Conservation (phyloP, 92 coral and sea anemone species). For the Zoanthus solanderi region DNA sequence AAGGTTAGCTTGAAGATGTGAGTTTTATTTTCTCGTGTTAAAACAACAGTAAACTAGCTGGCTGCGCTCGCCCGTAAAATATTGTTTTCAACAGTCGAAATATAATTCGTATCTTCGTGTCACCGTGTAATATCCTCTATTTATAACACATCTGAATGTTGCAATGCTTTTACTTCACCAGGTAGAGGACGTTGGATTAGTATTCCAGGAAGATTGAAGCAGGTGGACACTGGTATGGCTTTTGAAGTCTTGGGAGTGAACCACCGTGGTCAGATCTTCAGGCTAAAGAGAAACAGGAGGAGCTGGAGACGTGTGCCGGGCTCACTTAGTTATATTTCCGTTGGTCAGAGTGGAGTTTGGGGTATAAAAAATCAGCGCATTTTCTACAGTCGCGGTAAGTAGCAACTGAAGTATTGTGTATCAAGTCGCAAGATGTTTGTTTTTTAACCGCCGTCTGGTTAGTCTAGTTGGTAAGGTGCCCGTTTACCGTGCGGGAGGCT, state of each 20-base stretch:
- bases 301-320: slow-evolving; percentile 23
- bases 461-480: neutral
- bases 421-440: too few species aligned
- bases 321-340: slow-evolving; percentile 23
- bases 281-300: slow-evolving; percentile 36
- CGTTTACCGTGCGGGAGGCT: too few species aligned
- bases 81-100: too few species aligned
- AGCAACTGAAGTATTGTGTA: neutral
- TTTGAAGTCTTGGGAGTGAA: slow-evolving; percentile 37
- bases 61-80: too few species aligned
- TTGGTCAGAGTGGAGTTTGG: slow-evolving; percentile 57
- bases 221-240: slow-evolving; percentile 45
- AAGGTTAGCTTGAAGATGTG: too few species aligned
- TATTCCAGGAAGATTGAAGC: slow-evolving; percentile 25
- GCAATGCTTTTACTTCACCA: neutral
- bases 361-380: slow-evolving; percentile 24
- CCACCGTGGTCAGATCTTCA: slow-evolving; percentile 18
- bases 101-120: too few species aligned
- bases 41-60: too few species aligned
- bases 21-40: too few species aligned
- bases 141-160: too few species aligned
- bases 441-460: neutral
- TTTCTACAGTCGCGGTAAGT: slow-evolving; percentile 32
- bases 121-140: too few species aligned
- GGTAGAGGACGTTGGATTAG: slow-evolving; percentile 32